Base-by-base conservation (phyloP, 92 coral and sea anemone species). In the Anthopleura xanthogrammica region DNA sequence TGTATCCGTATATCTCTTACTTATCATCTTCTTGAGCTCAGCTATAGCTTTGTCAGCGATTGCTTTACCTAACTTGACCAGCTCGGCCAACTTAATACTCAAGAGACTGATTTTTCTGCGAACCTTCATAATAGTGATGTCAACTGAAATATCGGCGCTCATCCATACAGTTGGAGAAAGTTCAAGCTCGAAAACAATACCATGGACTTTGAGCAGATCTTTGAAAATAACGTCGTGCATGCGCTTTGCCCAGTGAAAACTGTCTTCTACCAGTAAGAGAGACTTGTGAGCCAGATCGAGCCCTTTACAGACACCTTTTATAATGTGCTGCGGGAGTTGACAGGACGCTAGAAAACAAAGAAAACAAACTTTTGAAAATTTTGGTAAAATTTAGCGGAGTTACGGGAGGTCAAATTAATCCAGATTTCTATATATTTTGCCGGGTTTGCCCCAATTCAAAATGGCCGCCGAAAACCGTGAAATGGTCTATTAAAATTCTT, bases 281-380 rank as follows among this genome's bases (percentile, higher is more conserved):
- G 87, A 87, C 39, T 40, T 57, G 52, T 87, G 89, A 17, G 95
- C 95, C 36, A 83, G 41, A 70, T 92, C 95, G 58, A 92, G 87
- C 3, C 86, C 65, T 75, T 89, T 89, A 87, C 95, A 92, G 16
- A 88, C 85, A n/a, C 95, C 95, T 79, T 87, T 92, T 29, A 93
- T 89, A 85, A 92, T 82, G 80, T 92, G 95, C 16, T 86, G 86
- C 24, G 77, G 75, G 41, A 89, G 75, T 10, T 81, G 60, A 54
- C 95, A 92, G 36, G 95, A 92, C 20, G 88, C 95, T 74, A 43
- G 48, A 16, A 23, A 39, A 52, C 75, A 10, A 20, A 8, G 36
- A 41, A 57, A 1, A 20, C 12, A 29, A 29, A 29, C 36, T 1
- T 29, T 29, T 12, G 29, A 43, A 42, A 10, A 75, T 4, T 4